Evolutionary conservation across 1,140 invertebrate species (phyloP), one percentile per base, ranked within the genome.

Genomic region (Caenorhabditis brenneri): DNA sequence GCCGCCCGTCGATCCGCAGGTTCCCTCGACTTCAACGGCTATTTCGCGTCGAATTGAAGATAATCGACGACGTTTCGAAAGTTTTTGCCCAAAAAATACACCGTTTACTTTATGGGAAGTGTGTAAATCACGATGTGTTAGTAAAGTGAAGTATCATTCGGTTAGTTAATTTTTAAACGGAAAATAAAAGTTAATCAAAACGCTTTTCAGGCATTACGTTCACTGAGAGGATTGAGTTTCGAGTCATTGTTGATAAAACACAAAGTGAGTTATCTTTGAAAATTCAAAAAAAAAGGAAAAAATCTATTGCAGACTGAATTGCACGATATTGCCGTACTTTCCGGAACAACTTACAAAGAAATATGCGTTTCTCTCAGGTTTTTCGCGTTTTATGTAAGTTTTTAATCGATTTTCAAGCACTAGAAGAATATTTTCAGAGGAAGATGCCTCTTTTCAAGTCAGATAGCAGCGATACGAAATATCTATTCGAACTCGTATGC

Each of bases 231-330:
- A 15, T 1, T 19, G 10, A 10, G 42, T 74, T n/a, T 36, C 15
- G 24, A 12, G 4, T 9, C 16, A 19, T 46, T 74, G 15, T n/a
- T 74, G 22, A 22, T 36, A 24, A 15, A 15, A 0, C 22, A 74
- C 29, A n/a, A 42, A 24, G 65, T 42, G 46, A 74, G 65, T 74
- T 42, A n/a, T n/a, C n/a, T n/a, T n/a, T n/a, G n/a, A n/a, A n/a
- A n/a, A n/a, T n/a, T n/a, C n/a, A n/a, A n/a, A n/a, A n/a, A n/a
- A n/a, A n/a, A n/a, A n/a, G n/a, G n/a, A n/a, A n/a, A n/a, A n/a
- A n/a, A n/a, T n/a, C n/a, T n/a, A n/a, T 74, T 74, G 42, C 65
- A 74, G 65, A 24, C 5, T 12, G 12, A 19, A 7, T 36, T 74
- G 15, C 9, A 74, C 16, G 36, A 74, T 42, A n/a, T 74, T 36